phyloP scores from a whole-genome alignment of 2,888 invertebrate genomes.

The Pristionchus fissidentatus region DNA sequence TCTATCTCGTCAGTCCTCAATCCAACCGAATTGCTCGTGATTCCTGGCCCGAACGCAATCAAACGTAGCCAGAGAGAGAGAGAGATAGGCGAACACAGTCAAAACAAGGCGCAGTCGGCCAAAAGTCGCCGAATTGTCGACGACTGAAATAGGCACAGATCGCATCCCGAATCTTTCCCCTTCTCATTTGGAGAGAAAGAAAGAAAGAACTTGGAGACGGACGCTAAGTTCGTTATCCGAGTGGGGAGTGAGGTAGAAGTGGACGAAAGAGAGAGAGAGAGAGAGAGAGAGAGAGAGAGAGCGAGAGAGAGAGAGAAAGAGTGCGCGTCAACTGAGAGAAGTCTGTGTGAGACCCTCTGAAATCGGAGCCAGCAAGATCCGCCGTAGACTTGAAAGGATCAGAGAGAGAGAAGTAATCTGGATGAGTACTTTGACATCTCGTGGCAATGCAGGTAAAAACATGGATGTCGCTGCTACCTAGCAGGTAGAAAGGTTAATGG shows the following conservation, averaged over 20 bases:
- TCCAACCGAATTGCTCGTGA: not conserved
- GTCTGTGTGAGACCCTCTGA: too few relatives aligned
- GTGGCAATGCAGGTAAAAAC: too few relatives aligned
- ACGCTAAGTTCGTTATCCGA: conserved; percentile 14
- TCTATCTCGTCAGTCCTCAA: not conserved
- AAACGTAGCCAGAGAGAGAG: too few relatives aligned
- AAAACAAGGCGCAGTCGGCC: not conserved
- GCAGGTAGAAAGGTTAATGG: too few relatives aligned
- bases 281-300: conserved; percentile 10
- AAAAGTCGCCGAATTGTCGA: not conserved
- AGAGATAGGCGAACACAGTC: too few relatives aligned
- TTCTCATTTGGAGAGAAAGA: too few relatives aligned
- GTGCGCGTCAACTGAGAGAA: too few relatives aligned
- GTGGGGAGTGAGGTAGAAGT: conserved; percentile 2
- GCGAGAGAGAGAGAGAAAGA: not conserved
- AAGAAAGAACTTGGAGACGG: not conserved
- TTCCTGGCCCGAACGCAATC: conserved; percentile 2
- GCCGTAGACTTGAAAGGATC: too few relatives aligned
- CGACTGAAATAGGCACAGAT: not conserved
- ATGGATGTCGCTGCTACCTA: too few relatives aligned
- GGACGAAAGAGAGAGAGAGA: not conserved
- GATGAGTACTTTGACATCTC: too few relatives aligned
- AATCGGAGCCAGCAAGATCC: too few relatives aligned
- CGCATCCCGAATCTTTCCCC: too few relatives aligned
- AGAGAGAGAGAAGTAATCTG: not conserved